Evolutionary conservation across 1,140 invertebrate genomes (phyloP).

Genomic region (Drosophila parabipectinata): DNA sequence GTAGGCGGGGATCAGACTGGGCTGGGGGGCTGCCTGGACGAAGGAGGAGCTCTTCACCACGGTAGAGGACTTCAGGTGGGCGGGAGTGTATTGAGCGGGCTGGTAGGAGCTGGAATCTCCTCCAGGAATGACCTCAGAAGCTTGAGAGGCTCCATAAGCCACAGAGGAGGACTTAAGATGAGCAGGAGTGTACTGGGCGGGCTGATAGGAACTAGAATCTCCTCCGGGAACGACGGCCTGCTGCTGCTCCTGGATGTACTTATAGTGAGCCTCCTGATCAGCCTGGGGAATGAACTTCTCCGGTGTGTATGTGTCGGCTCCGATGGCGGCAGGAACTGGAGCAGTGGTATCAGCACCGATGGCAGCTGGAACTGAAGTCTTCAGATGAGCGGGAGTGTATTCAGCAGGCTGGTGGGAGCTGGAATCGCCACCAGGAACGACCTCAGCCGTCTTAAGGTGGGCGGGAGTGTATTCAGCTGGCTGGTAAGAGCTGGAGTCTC

Average conservation of each 20-base stretch:
- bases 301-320: constrained; percentile 42
- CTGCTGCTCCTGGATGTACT: constrained; percentile 23
- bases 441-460: not conserved
- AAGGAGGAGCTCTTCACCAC: constrained; percentile 4
- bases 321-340: constrained; percentile 26
- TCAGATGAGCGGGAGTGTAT: constrained; percentile 13
- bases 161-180: constrained; percentile 3
- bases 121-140: constrained; percentile 7
- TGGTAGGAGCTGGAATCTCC: constrained; percentile 41
- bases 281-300: constrained; percentile 50
- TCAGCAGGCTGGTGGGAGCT: constrained; percentile 30
- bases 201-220: constrained; percentile 46
- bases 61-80: not conserved
- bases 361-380: constrained; percentile 11
- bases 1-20: constrained; percentile 30
- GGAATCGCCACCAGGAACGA: constrained; percentile 11
- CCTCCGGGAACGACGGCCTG: constrained; percentile 23
- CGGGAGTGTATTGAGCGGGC: constrained; percentile 31
- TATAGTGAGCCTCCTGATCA: constrained; percentile 39
- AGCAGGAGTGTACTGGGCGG: constrained; percentile 22
- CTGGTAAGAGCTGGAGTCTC: constrained; percentile 19
- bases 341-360: constrained; percentile 15
- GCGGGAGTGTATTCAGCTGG: constrained; percentile 14
- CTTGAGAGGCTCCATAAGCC: not conserved
- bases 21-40: constrained; percentile 1